These are phyloP conservation scores for Chrysopa pallens DNA, from an alignment of 1,140 invertebrate genomes.

Conservation along the genomic window DNA sequence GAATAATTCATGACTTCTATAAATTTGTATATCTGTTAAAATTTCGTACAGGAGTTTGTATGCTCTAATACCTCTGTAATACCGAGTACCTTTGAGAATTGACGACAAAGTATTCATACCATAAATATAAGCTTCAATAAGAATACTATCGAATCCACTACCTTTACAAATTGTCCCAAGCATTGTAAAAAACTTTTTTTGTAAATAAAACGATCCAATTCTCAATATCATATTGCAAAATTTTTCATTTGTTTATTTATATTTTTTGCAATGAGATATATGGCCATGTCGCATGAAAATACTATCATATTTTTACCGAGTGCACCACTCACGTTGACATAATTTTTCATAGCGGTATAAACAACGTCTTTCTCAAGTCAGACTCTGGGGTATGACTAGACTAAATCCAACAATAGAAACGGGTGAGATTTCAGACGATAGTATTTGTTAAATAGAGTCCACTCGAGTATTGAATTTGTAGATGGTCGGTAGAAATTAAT, in stretches of 20 bases:
- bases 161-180: slow-evolving; percentile 8
- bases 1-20: no score
- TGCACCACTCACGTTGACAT: slow-evolving; percentile 6
- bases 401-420: slow-evolving; percentile 3
- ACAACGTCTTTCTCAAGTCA: slow-evolving; percentile 2
- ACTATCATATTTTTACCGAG: slow-evolving; percentile 3
- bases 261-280: slow-evolving; percentile 6
- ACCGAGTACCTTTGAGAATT: no score
- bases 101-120: not conserved
- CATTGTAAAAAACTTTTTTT: slow-evolving; percentile 7
- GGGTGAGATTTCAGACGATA: slow-evolving; percentile 5
- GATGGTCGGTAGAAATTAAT: slow-evolving; percentile 5
- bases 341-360: slow-evolving; percentile 6
- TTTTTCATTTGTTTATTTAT: slow-evolving; percentile 5
- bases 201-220: slow-evolving; percentile 7
- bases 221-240: slow-evolving; percentile 5
- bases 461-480: slow-evolving; percentile 7
- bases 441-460: slow-evolving; percentile 7
- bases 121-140: slow-evolving; percentile 5
- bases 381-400: slow-evolving; percentile 5
- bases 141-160: slow-evolving; percentile 6
- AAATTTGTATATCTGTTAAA: slow-evolving; percentile 5
- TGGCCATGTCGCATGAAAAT: slow-evolving; percentile 5
- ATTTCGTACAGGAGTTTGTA: slow-evolving; percentile 4
- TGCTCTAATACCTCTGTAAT: no score